Conservation (phyloP, 2,888 invertebrate species). For the Oscheius sp. region DNA sequence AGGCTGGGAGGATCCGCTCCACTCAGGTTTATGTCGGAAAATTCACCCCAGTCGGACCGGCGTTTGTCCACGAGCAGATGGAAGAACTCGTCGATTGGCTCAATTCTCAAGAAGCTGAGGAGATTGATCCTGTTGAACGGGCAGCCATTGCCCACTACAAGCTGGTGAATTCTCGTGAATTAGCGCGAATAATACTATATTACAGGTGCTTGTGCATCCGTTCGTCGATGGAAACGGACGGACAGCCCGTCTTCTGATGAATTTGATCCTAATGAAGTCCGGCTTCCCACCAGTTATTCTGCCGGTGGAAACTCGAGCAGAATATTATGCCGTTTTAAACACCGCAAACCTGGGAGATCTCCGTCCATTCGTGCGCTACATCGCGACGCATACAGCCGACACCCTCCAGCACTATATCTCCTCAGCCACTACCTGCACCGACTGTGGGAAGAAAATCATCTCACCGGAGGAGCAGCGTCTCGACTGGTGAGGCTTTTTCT, state of each 20-base stretch:
- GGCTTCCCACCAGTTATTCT: conserved; percentile 71
- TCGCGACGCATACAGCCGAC: conserved; percentile 76
- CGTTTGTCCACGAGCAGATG: conserved; percentile 84
- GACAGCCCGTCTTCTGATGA: conserved; percentile 93
- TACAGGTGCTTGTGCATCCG: conserved; percentile 88
- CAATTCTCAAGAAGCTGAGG: conserved; percentile 83
- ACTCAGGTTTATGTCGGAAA: conserved; percentile 76
- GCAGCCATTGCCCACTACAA: conserved; percentile 96
- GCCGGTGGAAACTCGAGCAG: conserved; percentile 58
- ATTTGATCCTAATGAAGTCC: conserved; percentile 85
- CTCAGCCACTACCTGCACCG: too few relatives aligned
- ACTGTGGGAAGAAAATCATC: too few relatives aligned
- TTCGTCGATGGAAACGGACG: conserved; percentile 96
- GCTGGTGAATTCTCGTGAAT: conserved; percentile 74
- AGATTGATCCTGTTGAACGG: conserved; percentile 89
- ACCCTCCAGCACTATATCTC: too few relatives aligned
- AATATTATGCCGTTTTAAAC: conserved; percentile 84
- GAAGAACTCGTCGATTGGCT: conserved; percentile 89
- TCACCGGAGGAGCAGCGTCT: too few relatives aligned
- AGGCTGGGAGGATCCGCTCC: conserved; percentile 86
- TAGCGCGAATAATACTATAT: not conserved
- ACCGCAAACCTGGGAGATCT: conserved; percentile 93
- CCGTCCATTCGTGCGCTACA: conserved; percentile 92
- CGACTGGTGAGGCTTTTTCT: too few relatives aligned
- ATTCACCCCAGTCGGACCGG: conserved; percentile 89